These are phyloP conservation scores for Pangasianodon hypophthalmus DNA, from an alignment of 2,113 vertebrate genomes.

Conservation along the genomic window DNA sequence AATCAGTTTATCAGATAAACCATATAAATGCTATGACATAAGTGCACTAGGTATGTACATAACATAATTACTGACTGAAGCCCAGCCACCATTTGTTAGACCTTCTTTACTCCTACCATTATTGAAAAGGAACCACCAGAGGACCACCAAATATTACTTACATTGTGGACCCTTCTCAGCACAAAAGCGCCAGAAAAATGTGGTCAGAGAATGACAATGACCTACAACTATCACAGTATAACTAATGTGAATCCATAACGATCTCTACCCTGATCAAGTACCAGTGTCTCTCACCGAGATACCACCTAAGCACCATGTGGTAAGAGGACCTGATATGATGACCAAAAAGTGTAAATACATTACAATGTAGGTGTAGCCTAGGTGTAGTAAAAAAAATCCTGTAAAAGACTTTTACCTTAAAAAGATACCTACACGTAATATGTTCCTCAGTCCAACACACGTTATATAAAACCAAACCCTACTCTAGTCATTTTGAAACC, in stretches of 20 bases:
- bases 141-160: background rate
- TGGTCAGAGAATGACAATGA: background rate
- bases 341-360: background rate
- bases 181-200: background rate
- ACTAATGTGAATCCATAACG: background rate
- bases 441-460: background rate
- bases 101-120: background rate
- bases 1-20: constrained; percentile 1
- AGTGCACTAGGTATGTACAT: background rate
- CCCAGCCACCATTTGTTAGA: background rate
- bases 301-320: background rate
- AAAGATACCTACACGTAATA: background rate
- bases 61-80: background rate
- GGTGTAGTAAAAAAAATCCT: background rate
- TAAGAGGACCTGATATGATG: background rate
- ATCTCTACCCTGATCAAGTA: background rate
- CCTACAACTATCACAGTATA: background rate
- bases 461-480: background rate
- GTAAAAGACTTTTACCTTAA: background rate
- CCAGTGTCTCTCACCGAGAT: background rate
- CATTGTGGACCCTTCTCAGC: background rate
- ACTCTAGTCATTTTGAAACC: background rate
- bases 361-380: background rate
- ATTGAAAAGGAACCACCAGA: background rate
- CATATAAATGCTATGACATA: background rate